These are phyloP conservation scores for Crepidodera aurea DNA, from an alignment of 2,888 invertebrate genomes.

Conservation along the genomic window DNA sequence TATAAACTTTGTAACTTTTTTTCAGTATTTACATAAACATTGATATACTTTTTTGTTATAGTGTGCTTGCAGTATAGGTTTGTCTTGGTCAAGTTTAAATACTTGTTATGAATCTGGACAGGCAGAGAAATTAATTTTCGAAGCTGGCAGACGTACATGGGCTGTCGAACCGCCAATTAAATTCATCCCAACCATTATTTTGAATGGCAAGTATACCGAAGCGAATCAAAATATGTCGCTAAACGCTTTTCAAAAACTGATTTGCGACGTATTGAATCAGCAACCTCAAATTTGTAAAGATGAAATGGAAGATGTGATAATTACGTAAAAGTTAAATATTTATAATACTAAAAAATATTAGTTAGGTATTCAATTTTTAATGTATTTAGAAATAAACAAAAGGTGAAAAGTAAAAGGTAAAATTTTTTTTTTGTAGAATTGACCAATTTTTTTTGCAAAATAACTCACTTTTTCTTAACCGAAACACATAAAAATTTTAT, in stretches of 20 bases:
- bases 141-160: conserved; percentile 56
- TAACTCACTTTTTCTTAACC: too few species aligned
- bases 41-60: too few species aligned
- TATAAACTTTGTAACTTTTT: too few species aligned
- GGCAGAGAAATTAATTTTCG: conserved; percentile 56
- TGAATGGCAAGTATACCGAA: conserved; percentile 54
- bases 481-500: too few species aligned
- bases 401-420: too few species aligned
- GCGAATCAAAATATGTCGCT: conserved; percentile 37
- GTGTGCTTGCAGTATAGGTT: conserved; percentile 54
- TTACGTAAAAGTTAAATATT: too few species aligned
- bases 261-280: conserved; percentile 42
- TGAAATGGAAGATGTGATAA: neutral
- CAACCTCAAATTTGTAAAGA: conserved; percentile 34
- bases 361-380: too few species aligned
- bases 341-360: too few species aligned
- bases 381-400: too few species aligned
- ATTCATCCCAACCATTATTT: conserved; percentile 61
- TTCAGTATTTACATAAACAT: too few species aligned
- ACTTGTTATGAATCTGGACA: conserved; percentile 50
- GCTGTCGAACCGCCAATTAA: conserved; percentile 46
- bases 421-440: too few species aligned
- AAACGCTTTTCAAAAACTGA: conserved; percentile 40
- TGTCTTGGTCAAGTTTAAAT: conserved; percentile 47
- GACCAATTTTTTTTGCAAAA: too few species aligned